Conservation (phyloP, 2,888 invertebrate species). For the Xestoiulus laeticollis region DNA sequence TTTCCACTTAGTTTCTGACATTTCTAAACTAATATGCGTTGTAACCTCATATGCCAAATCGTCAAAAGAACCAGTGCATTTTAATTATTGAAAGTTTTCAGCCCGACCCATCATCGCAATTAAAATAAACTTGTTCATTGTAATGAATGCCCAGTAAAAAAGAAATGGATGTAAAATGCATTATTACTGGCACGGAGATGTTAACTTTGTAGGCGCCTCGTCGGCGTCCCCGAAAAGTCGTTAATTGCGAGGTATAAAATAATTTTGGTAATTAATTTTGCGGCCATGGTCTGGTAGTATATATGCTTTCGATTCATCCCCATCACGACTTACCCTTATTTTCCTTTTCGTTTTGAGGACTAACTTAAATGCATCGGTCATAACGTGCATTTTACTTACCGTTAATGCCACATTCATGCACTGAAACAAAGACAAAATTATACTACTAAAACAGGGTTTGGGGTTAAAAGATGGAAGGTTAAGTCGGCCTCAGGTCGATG, state of each 20-base stretch:
- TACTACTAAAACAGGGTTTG: neutral
- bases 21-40: too few relatives aligned
- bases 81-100: neutral
- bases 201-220: neutral
- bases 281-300: neutral
- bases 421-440: neutral
- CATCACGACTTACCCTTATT: neutral
- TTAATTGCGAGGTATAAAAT: constrained; percentile 29
- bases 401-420: neutral
- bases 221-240: constrained; percentile 31
- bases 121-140: neutral
- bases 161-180: neutral
- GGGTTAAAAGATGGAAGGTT: constrained; percentile 31
- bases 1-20: too few relatives aligned
- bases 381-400: too few relatives aligned
- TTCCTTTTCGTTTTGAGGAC: neutral
- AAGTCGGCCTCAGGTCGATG: neutral
- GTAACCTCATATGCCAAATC: neutral
- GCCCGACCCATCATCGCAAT: neutral
- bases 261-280: constrained; percentile 26
- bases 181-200: constrained; percentile 9
- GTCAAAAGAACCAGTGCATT: neutral
- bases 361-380: neutral
- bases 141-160: neutral
- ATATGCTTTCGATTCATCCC: neutral